Evolutionary conservation across 2,113 vertebrate genomes (phyloP), one percentile per base, ranked within the genome.

Genomic region (Chunga burmeisteri): DNA sequence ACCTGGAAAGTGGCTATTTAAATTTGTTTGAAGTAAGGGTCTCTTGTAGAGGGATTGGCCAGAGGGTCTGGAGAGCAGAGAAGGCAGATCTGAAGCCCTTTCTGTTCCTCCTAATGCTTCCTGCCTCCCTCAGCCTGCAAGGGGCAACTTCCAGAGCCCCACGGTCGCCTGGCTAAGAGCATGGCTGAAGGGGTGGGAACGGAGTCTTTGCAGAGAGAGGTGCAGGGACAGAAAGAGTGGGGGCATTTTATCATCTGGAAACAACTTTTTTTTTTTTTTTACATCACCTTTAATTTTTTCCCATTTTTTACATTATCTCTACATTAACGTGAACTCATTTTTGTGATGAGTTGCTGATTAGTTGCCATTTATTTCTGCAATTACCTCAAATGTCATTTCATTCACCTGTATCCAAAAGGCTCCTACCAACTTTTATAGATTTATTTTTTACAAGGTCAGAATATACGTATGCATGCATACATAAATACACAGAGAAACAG

Each of bases 1-100:
- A 96, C 94, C 93, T 94, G 96, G 96, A 94, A 87, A 82, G 21
- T 1, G 1, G 70, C 30, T 49, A 66, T 85, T 94, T 86, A 68
- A 93, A 87, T 85, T 22, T 55, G 20, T 94, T 96, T 96, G 94
- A 95, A 96, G 97, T 68, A 34, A 72, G 49, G 49, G n/a, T 61
- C 32, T 58, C 65, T 80, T 46, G 70, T 27, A 23, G 46, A 87
- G 4, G 58, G 46, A 30, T 49, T 87, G 68, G 68, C 49, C 56
- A 61, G 73, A 71, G 52, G 47, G 34, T 36, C 62, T 89, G 86
- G 30, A 71, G 65, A 85, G 55, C 68, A 92, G 22, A 73, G 12
- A n/a, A 58, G 17, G 38, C 23, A 67, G 52, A 53, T 62, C 56
- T 40, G 46, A 78, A 94, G 40, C 15, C 42, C 36, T 14, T 78